These are phyloP conservation scores for Petrolisthes cinctipes DNA, from an alignment of 2,888 invertebrate species.

Conservation along the genomic window DNA sequence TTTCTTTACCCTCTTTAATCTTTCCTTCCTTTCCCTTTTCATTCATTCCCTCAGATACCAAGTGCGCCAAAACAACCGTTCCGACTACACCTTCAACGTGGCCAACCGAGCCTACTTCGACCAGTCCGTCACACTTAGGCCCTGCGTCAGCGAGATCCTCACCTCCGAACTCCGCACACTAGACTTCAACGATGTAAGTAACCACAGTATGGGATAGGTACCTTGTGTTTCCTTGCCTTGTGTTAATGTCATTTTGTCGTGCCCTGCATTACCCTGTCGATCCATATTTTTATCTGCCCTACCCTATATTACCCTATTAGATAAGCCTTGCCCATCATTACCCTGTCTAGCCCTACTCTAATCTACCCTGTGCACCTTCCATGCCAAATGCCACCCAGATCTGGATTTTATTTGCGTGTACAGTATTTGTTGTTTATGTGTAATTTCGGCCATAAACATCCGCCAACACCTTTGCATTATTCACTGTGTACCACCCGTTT, in stretches of 20 bases:
- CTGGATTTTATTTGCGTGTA: no score
- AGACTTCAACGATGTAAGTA: conserved; percentile 48
- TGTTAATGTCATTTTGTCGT: no score
- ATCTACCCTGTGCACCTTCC: no score
- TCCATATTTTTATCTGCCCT: not conserved
- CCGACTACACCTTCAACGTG: conserved; percentile 50
- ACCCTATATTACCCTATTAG: not conserved
- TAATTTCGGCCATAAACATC: no score
- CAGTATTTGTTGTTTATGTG: no score
- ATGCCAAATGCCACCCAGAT: no score
- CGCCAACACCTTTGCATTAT: no score
- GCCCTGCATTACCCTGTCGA: not conserved
- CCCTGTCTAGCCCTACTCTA: no score
- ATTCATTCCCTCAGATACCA: conserved; percentile 37
- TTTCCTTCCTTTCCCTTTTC: no score
- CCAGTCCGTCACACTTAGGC: conserved; percentile 73
- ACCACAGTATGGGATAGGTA: not conserved
- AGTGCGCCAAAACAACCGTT: conserved; percentile 51
- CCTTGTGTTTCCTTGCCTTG: not conserved
- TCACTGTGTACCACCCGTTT: no score
- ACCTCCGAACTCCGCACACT: conserved; percentile 29
- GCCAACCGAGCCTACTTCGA: conserved; percentile 74
- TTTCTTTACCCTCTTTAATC: no score
- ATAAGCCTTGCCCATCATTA: no score
- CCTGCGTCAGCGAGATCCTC: conserved; percentile 75